Evolutionary conservation across 2,113 vertebrate species (phyloP), one percentile per base, ranked within the genome.

Genomic region (Reinhardtius hippoglossoides): DNA sequence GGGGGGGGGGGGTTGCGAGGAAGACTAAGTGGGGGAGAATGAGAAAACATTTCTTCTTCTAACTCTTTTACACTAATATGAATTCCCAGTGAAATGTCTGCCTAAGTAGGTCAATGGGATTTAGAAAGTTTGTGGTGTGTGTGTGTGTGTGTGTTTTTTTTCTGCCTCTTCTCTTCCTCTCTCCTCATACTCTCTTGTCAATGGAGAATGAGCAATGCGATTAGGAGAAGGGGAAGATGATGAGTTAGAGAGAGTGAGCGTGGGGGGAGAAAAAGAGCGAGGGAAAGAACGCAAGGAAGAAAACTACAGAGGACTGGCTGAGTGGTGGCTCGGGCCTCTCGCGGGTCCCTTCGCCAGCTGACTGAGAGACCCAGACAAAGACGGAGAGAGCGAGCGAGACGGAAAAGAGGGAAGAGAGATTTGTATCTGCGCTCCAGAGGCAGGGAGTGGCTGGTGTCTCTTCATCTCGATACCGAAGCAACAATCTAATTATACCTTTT

Each of bases 101-200:
- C 78, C 69, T 71, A 93, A 94, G 93, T 93, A 93, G 91, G 92
- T 94, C 91, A 91, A 89, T 88, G 85, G 91, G 90, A 92, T 94
- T 93, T 93, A 86, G 82, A 90, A 90, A 91, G 89, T 92, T 87
- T 90, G 86, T 85, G 82, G 74, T 84, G 70, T 83, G 61, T 64
- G 58, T 59, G 16, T 42, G 77, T 85, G 76, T 87, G 31, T 31
- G 31, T 31, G 5, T 31, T 6, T 31, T 86, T 50, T 44, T 67
- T 13, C 21, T 40, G 27, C 14, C 2, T 1, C 6, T 27, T 6
- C 15, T n/a, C 67, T 44, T 3, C 20, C 79, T 70, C 80, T 67
- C 69, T 59, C 74, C 71, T 76, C 76, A 46, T 74, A 77, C 73
- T 84, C 70, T 87, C 87, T 87, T 74, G 82, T 91, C 89, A 90